These are phyloP conservation scores for Crambe crambe DNA, from an alignment of 37 sponge, comb jelly and placozoan genomes.

Conservation along the genomic window DNA sequence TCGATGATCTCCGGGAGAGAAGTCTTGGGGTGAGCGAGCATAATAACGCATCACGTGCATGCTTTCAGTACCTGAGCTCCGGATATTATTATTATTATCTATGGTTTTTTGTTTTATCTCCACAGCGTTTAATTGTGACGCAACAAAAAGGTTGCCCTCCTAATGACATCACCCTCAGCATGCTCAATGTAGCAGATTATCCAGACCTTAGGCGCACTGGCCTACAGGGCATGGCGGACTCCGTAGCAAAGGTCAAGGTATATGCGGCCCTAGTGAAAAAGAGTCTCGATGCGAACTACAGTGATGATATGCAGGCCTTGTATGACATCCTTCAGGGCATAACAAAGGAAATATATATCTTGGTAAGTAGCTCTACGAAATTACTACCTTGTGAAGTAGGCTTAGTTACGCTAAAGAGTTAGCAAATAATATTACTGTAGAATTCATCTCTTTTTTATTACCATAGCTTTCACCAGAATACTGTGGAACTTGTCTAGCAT, in stretches of 20 bases:
- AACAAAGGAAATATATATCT: not conserved
- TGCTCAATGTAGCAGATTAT: not conserved
- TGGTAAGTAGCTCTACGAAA: too few species aligned
- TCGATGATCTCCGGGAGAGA: not conserved
- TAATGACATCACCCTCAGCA: not conserved
- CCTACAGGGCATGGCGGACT: not conserved
- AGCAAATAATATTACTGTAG: too few species aligned
- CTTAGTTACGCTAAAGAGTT: too few species aligned
- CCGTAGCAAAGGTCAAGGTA: not conserved
- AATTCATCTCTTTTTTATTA: too few species aligned
- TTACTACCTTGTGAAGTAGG: too few species aligned
- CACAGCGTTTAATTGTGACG: too few species aligned
- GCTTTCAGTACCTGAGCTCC: too few species aligned
- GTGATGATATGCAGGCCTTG: not conserved
- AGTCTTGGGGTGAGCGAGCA: not conserved
- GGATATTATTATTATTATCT: too few species aligned
- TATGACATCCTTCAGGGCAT: not conserved
- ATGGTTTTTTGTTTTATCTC: too few species aligned
- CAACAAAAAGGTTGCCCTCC: too few species aligned
- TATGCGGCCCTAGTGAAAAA: not conserved
- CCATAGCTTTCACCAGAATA: not conserved
- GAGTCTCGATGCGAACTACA: not conserved
- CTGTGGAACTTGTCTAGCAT: not conserved
- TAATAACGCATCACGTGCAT: too few species aligned
- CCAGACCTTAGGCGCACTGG: not conserved